phyloP scores from a whole-genome alignment of 2,113 vertebrate genomes.

The Alligator sinensis region DNA sequence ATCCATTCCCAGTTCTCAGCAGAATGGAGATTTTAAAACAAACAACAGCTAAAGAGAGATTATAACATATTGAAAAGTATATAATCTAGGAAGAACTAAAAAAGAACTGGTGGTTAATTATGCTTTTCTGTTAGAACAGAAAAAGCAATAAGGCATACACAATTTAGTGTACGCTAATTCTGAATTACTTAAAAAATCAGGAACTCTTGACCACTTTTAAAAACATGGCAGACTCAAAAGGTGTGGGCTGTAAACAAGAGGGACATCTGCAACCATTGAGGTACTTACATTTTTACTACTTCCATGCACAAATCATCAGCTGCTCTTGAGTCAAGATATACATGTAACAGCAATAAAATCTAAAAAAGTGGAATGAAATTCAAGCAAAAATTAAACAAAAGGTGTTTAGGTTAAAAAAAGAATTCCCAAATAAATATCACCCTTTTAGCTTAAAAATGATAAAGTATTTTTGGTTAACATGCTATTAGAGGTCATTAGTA shows the following conservation, averaged over 20 bases:
- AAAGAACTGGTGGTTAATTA: too few relatives aligned
- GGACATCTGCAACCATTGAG: slow-evolving; percentile 6
- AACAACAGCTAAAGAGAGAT: background rate
- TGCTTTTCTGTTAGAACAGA: background rate
- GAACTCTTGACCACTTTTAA: background rate
- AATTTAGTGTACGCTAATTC: background rate
- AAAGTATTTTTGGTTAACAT: background rate
- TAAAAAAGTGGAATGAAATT: slow-evolving; percentile 29
- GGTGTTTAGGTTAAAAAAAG: background rate
- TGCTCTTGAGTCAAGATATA: slow-evolving; percentile 8
- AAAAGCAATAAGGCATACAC: background rate
- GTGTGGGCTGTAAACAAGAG: background rate
- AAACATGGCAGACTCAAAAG: background rate
- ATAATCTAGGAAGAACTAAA: background rate
- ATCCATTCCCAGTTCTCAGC: background rate
- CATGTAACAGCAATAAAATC: slow-evolving; percentile 5
- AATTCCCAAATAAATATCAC: background rate
- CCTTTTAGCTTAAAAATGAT: background rate
- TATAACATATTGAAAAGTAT: background rate
- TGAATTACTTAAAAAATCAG: background rate
- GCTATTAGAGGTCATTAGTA: slow-evolving; percentile 7
- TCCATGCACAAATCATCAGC: slow-evolving; percentile 21
- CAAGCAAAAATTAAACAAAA: slow-evolving; percentile 29
- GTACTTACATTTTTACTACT: slow-evolving; percentile 7
- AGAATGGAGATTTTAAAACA: background rate